These are phyloP conservation scores for Emydoidea blandingii DNA, from an alignment of 2,797 vertebrate species.

Conservation along the genomic window DNA sequence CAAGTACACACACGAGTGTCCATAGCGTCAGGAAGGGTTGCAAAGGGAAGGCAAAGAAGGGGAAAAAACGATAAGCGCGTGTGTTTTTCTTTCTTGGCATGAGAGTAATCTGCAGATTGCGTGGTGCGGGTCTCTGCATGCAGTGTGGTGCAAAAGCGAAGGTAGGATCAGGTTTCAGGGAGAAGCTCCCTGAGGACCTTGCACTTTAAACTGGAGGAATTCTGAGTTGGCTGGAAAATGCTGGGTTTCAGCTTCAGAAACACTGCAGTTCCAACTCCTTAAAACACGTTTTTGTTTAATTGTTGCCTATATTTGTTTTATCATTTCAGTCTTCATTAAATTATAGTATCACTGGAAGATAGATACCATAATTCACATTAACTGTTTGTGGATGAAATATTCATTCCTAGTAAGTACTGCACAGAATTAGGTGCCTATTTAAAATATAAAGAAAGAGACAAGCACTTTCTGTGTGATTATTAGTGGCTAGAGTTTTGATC, in stretches of 20 bases:
- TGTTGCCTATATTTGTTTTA: neutral
- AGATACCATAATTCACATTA: neutral
- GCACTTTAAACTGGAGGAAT: neutral
- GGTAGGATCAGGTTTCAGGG: neutral
- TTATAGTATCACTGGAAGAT: neutral
- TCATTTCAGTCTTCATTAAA: neutral
- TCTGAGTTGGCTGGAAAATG: neutral
- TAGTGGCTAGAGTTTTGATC: neutral
- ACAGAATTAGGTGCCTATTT: neutral
- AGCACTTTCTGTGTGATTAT: neutral
- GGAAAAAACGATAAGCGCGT: too few species aligned
- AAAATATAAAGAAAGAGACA: neutral
- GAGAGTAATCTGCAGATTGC: neutral
- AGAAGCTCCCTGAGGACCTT: neutral
- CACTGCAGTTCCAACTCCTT: neutral
- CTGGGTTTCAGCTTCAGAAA: neutral
- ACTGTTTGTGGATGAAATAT: neutral
- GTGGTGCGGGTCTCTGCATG: neutral
- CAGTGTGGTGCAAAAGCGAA: neutral
- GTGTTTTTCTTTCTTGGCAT: neutral
- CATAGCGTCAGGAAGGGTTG: neutral
- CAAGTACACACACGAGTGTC: rapidly evolving
- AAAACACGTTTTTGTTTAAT: neutral
- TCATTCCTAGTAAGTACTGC: neutral
- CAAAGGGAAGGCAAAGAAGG: neutral